Evolutionary conservation across 2,113 vertebrate species (phyloP).

Genomic region (Ophiodon elongatus): DNA sequence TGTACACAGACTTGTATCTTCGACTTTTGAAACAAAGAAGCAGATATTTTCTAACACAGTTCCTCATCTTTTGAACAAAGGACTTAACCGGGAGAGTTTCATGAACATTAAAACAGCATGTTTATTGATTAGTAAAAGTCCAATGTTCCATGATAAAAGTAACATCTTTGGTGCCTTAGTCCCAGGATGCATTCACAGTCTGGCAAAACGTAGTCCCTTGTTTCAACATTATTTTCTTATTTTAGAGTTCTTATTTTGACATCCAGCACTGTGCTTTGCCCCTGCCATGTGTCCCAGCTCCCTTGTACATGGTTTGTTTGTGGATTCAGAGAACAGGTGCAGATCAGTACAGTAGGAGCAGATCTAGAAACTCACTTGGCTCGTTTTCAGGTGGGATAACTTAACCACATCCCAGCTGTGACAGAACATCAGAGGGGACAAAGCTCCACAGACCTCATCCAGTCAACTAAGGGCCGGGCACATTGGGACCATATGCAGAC

Average conservation of each 20-base stretch:
- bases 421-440: constrained; percentile 47
- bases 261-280: constrained; percentile 6
- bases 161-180: background rate
- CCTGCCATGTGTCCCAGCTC: constrained; percentile 16
- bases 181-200: background rate
- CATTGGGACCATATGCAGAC: constrained; percentile 32
- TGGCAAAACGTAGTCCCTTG: background rate
- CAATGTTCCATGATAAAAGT: background rate
- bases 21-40: background rate
- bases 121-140: constrained; percentile 1
- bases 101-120: background rate
- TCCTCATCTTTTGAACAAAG: background rate
- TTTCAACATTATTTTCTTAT: constrained; percentile 18
- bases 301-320: constrained; percentile 18
- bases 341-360: constrained; percentile 52
- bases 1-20: background rate
- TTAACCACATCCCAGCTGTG: constrained; percentile 58
- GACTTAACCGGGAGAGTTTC: background rate
- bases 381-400: constrained; percentile 50
- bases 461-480: constrained; percentile 42
- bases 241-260: constrained; percentile 20
- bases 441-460: constrained; percentile 29
- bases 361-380: constrained; percentile 47
- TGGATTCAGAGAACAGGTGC: constrained; percentile 45
- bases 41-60: background rate